Conservation (phyloP, 2,797 vertebrate species). For the Spondyliosoma cantharus region DNA sequence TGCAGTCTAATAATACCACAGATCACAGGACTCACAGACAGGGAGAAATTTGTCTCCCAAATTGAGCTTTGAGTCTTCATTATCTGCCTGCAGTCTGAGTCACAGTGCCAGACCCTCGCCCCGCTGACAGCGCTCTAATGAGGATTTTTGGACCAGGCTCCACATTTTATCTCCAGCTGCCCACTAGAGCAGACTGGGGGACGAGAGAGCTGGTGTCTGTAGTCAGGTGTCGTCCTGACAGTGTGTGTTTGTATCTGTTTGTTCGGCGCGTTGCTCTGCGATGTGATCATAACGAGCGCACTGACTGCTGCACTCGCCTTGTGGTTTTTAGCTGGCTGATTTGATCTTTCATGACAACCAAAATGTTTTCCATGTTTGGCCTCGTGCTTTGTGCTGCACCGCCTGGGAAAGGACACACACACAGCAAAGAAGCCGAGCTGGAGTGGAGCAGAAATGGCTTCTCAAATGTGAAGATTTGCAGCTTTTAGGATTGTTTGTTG, state of each 20-base stretch:
- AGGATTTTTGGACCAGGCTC: conserved; percentile 62
- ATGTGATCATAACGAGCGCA: conserved; percentile 6
- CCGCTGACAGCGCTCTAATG: conserved; percentile 66
- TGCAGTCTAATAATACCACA: conserved; percentile 49
- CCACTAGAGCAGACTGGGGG: conserved; percentile 38
- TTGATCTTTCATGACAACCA: conserved; percentile 37
- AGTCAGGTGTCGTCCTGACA: conserved; percentile 46
- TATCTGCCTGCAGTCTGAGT: conserved; percentile 58
- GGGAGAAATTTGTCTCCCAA: conserved; percentile 63
- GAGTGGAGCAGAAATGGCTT: conserved; percentile 14
- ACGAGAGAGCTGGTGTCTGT: conserved; percentile 36
- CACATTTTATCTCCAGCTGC: conserved; percentile 63
- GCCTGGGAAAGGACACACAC: conserved; percentile 3
- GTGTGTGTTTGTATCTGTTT: conserved; percentile 27
- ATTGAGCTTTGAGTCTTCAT: conserved; percentile 64
- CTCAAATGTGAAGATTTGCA: conserved; percentile 24
- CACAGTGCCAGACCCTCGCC: conserved; percentile 54
- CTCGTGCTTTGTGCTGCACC: conserved; percentile 12
- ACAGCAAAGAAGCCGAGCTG: not conserved
- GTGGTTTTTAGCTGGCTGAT: conserved; percentile 54
- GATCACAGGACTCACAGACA: conserved; percentile 52
- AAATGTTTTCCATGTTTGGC: conserved; percentile 38
- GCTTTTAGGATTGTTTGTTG: not conserved
- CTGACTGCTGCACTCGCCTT: conserved; percentile 8
- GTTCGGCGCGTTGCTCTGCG: not conserved